A percentile compares a stretch with the other conserved stretches of the same genome.
phyloP scores from a whole-genome alignment of 2,113 vertebrate species.

The Cyphomyrus plagiostoma region DNA sequence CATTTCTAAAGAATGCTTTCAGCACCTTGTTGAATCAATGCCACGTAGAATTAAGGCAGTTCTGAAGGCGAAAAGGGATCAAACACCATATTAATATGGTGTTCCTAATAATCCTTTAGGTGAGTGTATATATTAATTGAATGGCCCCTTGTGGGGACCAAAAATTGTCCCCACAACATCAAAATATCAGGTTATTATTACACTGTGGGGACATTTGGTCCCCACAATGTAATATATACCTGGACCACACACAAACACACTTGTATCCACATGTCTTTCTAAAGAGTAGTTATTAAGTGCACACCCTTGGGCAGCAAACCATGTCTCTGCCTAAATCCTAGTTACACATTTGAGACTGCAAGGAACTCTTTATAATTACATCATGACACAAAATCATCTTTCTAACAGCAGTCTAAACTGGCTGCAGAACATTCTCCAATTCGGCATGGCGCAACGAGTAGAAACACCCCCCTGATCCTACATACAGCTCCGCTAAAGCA shows the following conservation, averaged over 20 bases:
- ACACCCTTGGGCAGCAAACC: neutral
- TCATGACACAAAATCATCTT: neutral
- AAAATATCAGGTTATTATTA: no score
- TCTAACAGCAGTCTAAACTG: neutral
- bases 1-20: no score
- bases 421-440: neutral
- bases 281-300: neutral
- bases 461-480: neutral
- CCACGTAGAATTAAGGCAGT: no score
- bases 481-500: neutral
- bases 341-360: neutral
- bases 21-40: no score
- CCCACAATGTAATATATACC: neutral
- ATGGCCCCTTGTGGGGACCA: no score
- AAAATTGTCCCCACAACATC: no score
- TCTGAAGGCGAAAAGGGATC: no score
- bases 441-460: neutral
- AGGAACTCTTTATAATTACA: neutral
- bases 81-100: no score
- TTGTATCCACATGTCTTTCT: neutral
- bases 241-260: neutral
- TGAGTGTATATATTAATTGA: no score
- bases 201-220: neutral
- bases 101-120: no score
- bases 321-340: neutral